Evolutionary conservation across 2,797 vertebrate genomes (phyloP).

Genomic region (Sebastes jordani): DNA sequence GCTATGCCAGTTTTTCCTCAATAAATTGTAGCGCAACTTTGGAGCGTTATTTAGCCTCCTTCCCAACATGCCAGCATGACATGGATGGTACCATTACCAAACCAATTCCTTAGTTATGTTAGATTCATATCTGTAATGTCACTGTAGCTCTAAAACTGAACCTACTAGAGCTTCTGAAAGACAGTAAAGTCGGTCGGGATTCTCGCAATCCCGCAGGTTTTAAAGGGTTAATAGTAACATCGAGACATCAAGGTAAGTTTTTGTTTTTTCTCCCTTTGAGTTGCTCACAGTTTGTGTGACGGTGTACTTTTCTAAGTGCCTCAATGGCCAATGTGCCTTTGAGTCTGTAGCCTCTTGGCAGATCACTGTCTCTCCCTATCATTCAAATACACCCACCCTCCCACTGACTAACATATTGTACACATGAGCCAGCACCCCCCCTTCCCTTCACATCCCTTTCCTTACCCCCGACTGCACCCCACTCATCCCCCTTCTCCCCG

Average conservation of each 20-base stretch:
- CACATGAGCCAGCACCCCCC: conserved; percentile 36
- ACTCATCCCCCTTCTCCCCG: conserved; percentile 30
- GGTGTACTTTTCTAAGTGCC: conserved; percentile 23
- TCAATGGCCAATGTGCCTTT: conserved; percentile 63
- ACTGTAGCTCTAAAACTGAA: too few relatives aligned
- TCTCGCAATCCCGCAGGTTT: too few relatives aligned
- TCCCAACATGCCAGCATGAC: too few relatives aligned
- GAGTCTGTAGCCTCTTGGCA: conserved; percentile 57
- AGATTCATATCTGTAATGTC: too few relatives aligned
- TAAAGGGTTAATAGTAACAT: conserved; percentile 23
- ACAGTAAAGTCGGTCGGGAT: too few relatives aligned
- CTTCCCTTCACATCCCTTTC: not conserved
- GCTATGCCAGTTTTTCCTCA: too few relatives aligned
- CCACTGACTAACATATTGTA: conserved; percentile 67
- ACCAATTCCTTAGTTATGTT: too few relatives aligned
- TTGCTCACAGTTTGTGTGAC: conserved; percentile 18
- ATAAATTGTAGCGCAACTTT: too few relatives aligned
- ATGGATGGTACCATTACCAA: too few relatives aligned
- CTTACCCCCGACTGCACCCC: not conserved
- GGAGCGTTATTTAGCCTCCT: too few relatives aligned
- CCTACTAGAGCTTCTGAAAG: too few relatives aligned
- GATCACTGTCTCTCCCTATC: conserved; percentile 70
- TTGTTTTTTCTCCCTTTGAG: not conserved
- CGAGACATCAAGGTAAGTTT: conserved; percentile 1
- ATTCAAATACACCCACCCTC: conserved; percentile 56